These are phyloP conservation scores for Aulostomus chinensis DNA, from an alignment of 2,797 vertebrate species.

Conservation along the genomic window DNA sequence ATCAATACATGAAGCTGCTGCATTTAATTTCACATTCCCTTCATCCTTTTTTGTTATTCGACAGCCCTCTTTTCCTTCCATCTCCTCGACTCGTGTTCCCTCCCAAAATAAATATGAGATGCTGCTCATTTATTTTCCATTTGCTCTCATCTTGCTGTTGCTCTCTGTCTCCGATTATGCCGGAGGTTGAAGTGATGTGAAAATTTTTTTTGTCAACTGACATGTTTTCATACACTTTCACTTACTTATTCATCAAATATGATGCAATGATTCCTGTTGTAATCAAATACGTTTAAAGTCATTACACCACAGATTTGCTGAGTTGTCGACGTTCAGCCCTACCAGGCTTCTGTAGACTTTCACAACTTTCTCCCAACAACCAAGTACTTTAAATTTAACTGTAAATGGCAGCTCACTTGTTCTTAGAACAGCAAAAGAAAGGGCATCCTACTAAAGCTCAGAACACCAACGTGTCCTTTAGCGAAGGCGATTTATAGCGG, in stretches of 20 bases:
- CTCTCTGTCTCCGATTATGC: slow-evolving; percentile 4
- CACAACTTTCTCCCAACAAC: slow-evolving; percentile 14
- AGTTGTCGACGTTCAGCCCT: slow-evolving; percentile 20
- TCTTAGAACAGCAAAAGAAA: slow-evolving; percentile 61
- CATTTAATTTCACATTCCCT: slow-evolving; percentile 33
- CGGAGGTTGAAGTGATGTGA: slow-evolving; percentile 6
- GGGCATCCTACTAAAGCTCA: slow-evolving; percentile 58
- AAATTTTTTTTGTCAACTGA: no score
- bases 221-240: no score
- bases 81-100: slow-evolving; percentile 15
- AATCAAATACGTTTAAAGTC: no score
- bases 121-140: slow-evolving; percentile 35
- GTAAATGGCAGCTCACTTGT: slow-evolving; percentile 39
- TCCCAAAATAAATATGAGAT: slow-evolving; percentile 30
- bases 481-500: slow-evolving; percentile 47
- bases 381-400: slow-evolving; percentile 41
- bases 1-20: slow-evolving; percentile 26
- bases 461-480: slow-evolving; percentile 68
- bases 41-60: slow-evolving; percentile 31
- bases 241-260: no score
- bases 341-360: slow-evolving; percentile 16
- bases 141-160: slow-evolving; percentile 27
- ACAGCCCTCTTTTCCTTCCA: neutral
- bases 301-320: neutral
- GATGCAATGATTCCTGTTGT: no score